Evolutionary conservation across 2,888 invertebrate species (phyloP).

Genomic region (Leptura quadrifasciata): DNA sequence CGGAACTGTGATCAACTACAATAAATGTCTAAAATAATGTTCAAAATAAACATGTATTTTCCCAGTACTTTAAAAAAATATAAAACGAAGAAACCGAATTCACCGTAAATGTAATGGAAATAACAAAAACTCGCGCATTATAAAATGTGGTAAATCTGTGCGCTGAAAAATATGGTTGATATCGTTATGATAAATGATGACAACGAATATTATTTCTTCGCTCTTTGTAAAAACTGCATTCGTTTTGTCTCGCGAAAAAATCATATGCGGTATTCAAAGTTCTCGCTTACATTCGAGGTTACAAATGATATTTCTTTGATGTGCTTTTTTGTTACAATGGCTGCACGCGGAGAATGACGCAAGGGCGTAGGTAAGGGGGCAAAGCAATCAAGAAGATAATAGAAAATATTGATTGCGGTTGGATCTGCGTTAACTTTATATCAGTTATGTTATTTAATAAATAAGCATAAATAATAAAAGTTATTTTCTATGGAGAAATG

Average conservation of each 20-base stretch:
- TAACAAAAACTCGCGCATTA: slow-evolving; percentile 21
- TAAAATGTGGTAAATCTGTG: slow-evolving; percentile 19
- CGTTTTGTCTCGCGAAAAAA: slow-evolving; percentile 39
- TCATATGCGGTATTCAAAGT: slow-evolving; percentile 37
- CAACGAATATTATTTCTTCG: slow-evolving; percentile 30
- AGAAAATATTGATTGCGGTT: neutral
- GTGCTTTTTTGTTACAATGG: slow-evolving; percentile 29
- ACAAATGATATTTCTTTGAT: slow-evolving; percentile 42
- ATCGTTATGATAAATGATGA: slow-evolving; percentile 29
- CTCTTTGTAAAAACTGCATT: slow-evolving; percentile 38
- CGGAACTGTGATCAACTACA: neutral
- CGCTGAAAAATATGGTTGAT: slow-evolving; percentile 30
- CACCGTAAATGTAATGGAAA: slow-evolving; percentile 27
- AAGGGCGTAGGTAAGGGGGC: neutral
- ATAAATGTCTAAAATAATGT: neutral
- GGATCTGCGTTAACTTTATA: too few species aligned
- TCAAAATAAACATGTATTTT: neutral
- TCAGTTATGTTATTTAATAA: too few species aligned
- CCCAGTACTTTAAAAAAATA: neutral
- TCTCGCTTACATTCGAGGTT: slow-evolving; percentile 37
- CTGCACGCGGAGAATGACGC: neutral
- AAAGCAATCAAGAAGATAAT: neutral
- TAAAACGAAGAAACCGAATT: slow-evolving; percentile 5
- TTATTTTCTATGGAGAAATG: too few species aligned
- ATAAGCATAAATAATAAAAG: too few species aligned